Percentiles rank a stretch among this genome's conserved stretches.
Evolutionary conservation across 2,888 invertebrate species (phyloP).

Genomic region (Macrophya annulata): DNA sequence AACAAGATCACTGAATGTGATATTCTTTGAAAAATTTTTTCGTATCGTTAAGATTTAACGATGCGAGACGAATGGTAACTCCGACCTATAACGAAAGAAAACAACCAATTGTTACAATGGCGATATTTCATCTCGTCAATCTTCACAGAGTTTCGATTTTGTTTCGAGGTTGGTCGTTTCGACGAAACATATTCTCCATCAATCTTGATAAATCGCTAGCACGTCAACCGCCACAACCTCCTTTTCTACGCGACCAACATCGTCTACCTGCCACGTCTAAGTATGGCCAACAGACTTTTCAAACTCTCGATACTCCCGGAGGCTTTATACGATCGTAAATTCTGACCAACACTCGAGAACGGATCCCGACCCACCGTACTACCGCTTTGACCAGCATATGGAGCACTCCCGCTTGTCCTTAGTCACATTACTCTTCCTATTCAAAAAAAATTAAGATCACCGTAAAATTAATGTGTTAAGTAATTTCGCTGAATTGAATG

Average conservation of each 20-base stretch:
- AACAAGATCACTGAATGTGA: not conserved
- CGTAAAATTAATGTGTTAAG: not conserved
- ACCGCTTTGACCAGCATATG: not conserved
- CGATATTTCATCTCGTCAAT: constrained; percentile 24
- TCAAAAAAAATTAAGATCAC: not conserved
- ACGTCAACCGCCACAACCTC: constrained; percentile 8
- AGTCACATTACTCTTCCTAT: not conserved
- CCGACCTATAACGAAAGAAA: not conserved
- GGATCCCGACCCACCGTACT: not conserved
- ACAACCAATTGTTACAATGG: not conserved
- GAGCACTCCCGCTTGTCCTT: not conserved
- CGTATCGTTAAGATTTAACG: not conserved
- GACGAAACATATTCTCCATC: constrained; percentile 29
- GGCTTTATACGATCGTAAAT: constrained; percentile 46
- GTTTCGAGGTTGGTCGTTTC: constrained; percentile 8
- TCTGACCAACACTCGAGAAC: not conserved
- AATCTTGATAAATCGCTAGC: constrained; percentile 48
- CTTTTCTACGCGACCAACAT: not conserved
- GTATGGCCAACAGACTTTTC: not conserved
- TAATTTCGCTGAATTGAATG: not conserved
- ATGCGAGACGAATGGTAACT: not conserved
- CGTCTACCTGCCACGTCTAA: not conserved
- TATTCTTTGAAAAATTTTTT: not conserved
- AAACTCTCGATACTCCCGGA: constrained; percentile 19
- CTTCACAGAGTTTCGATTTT: not conserved